phyloP scores from a whole-genome alignment of 1,140 invertebrate genomes.

The Platorchestia sp. region DNA sequence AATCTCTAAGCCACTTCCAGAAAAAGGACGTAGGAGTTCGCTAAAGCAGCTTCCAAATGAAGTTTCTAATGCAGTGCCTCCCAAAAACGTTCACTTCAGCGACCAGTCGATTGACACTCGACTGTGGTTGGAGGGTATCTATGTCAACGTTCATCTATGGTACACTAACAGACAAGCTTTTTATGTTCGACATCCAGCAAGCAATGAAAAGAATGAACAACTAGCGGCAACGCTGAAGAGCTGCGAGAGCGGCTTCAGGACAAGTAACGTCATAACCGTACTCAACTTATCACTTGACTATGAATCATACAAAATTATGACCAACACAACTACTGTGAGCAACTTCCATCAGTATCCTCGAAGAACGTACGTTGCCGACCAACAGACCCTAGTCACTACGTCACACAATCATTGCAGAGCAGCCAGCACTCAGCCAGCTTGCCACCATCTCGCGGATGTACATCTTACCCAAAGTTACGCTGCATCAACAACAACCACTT shows the following conservation, averaged over 20 bases:
- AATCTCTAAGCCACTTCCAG: neutral
- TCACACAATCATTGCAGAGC: neutral
- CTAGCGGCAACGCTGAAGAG: neutral
- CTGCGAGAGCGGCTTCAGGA: neutral
- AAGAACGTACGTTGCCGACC: neutral
- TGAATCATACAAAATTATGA: slow-evolving; percentile 43
- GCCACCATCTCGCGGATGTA: neutral
- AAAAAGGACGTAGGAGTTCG: neutral
- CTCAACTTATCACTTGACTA: slow-evolving; percentile 13
- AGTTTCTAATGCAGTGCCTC: neutral
- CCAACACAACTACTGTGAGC: slow-evolving; percentile 22
- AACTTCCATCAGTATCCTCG: slow-evolving; percentile 4
- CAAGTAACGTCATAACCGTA: slow-evolving; percentile 1
- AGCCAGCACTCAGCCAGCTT: neutral
- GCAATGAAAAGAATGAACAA: slow-evolving; percentile 41
- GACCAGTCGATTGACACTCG: neutral
- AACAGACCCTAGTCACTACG: neutral
- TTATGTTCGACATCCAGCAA: slow-evolving; percentile 9
- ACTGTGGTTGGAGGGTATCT: slow-evolving; percentile 17
- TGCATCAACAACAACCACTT: neutral
- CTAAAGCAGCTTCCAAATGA: too few relatives aligned
- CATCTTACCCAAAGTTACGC: neutral
- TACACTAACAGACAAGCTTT: slow-evolving; percentile 49
- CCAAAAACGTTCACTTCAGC: neutral
- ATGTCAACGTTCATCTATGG: slow-evolving; percentile 36